phyloP scores from a whole-genome alignment of 2,797 vertebrate genomes.

The Hoplostethus atlanticus region DNA sequence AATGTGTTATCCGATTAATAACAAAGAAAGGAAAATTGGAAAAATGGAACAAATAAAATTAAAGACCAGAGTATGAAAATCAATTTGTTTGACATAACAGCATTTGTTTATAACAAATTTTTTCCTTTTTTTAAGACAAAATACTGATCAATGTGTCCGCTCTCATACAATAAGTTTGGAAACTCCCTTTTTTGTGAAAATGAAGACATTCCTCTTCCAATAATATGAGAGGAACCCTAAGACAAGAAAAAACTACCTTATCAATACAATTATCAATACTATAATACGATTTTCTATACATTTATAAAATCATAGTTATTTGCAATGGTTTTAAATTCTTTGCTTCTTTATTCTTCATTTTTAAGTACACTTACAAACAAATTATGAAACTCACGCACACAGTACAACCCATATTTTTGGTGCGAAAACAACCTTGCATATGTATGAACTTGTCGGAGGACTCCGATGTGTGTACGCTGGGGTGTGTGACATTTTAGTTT shows the following conservation, averaged over 20 bases:
- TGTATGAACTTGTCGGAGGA: constrained; percentile 54
- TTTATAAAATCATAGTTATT: constrained; percentile 82
- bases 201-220: constrained; percentile 56
- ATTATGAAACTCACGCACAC: constrained; percentile 59
- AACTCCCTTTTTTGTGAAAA: constrained; percentile 77
- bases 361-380: constrained; percentile 85
- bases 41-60: constrained; percentile 16
- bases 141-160: constrained; percentile 69
- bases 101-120: constrained; percentile 73
- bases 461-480: constrained; percentile 18
- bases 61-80: constrained; percentile 34
- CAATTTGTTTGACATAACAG: constrained; percentile 69
- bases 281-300: constrained; percentile 74
- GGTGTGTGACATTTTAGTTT: constrained; percentile 8
- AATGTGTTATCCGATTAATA: constrained; percentile 28
- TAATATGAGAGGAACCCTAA: constrained; percentile 57
- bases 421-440: constrained; percentile 80
- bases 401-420: constrained; percentile 72
- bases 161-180: constrained; percentile 45
- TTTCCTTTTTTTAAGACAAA: constrained; percentile 74
- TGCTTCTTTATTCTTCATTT: constrained; percentile 80
- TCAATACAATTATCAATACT: constrained; percentile 58
- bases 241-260: constrained; percentile 57
- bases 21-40: constrained; percentile 3
- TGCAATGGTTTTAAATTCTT: constrained; percentile 68